A percentile compares a stretch with the other conserved stretches of the same genome.
phyloP scores from a whole-genome alignment of 2,113 vertebrate genomes.

The Zosterops borbonicus region DNA sequence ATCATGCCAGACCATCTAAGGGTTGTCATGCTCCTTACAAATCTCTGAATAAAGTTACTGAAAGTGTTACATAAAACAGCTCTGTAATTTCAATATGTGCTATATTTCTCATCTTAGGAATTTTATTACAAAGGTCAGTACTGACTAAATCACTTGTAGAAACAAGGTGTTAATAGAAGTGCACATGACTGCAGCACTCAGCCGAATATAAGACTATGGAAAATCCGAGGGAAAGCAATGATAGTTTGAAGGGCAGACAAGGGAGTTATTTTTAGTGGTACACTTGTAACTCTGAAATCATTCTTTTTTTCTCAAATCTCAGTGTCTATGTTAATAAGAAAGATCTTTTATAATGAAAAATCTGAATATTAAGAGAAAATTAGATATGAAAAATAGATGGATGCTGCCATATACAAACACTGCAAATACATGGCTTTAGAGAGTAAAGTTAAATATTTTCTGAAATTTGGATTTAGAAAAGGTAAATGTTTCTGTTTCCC shows the following conservation, averaged over 20 bases:
- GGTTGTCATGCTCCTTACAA: constrained; percentile 9
- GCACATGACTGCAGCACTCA: not conserved
- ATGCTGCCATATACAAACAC: not conserved
- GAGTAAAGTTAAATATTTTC: not conserved
- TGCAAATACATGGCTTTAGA: not conserved
- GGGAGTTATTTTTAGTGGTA: not conserved
- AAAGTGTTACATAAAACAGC: constrained; percentile 45
- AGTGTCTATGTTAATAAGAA: not conserved
- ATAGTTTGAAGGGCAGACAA: constrained; percentile 24
- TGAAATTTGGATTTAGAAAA: not conserved
- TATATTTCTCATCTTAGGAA: constrained; percentile 45
- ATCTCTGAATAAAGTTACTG: constrained; percentile 37
- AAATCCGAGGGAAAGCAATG: constrained; percentile 7
- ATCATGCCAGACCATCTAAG: not conserved
- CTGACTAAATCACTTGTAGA: constrained; percentile 62
- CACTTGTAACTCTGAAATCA: not conserved
- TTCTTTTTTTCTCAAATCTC: not conserved
- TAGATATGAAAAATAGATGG: not conserved
- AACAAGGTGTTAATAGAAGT: constrained; percentile 55
- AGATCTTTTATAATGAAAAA: not conserved
- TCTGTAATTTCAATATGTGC: constrained; percentile 47
- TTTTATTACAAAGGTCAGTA: constrained; percentile 67
- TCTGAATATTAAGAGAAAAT: not conserved
- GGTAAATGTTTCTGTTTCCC: not conserved
- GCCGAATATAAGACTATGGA: constrained; percentile 31